Evolutionary conservation across 1,140 invertebrate genomes (phyloP).

Genomic region (Harpegnathos saltator): DNA sequence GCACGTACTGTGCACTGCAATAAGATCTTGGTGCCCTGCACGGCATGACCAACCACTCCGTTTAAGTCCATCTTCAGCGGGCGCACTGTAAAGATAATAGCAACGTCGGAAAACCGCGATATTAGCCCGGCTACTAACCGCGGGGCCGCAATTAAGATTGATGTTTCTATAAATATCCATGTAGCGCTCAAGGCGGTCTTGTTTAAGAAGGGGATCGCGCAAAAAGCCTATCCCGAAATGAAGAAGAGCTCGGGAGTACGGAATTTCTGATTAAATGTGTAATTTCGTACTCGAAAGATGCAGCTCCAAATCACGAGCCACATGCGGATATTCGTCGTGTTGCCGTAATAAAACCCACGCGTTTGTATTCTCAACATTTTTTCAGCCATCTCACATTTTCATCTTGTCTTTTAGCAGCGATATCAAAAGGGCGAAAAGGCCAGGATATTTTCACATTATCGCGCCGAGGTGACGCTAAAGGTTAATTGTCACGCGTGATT

Average conservation of each 20-base stretch:
- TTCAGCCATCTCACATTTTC: not conserved
- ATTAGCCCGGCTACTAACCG: not conserved
- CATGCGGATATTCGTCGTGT: not conserved
- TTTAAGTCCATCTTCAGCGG: constrained; percentile 91
- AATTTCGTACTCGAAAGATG: not conserved
- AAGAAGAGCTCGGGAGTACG: not conserved
- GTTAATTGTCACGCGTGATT: constrained; percentile 12
- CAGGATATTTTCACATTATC: not conserved
- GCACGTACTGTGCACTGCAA: constrained; percentile 92
- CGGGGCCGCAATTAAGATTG: not conserved
- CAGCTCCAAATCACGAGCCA: not conserved
- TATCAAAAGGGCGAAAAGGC: not conserved
- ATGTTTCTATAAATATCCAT: not conserved
- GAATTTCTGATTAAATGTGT: not conserved
- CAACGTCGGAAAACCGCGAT: constrained; percentile 28
- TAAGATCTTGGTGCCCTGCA: constrained; percentile 91
- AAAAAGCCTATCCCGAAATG: not conserved
- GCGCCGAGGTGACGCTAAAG: not conserved
- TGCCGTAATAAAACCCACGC: not conserved
- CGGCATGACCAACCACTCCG: constrained; percentile 91
- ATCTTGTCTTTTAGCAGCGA: not conserved
- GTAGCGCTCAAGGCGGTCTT: not conserved
- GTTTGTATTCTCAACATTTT: not conserved
- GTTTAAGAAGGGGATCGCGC: not conserved
- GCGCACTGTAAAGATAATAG: constrained; percentile 88